Base-by-base conservation (phyloP, 2,113 vertebrate species). In the Peromyscus leucopus region DNA sequence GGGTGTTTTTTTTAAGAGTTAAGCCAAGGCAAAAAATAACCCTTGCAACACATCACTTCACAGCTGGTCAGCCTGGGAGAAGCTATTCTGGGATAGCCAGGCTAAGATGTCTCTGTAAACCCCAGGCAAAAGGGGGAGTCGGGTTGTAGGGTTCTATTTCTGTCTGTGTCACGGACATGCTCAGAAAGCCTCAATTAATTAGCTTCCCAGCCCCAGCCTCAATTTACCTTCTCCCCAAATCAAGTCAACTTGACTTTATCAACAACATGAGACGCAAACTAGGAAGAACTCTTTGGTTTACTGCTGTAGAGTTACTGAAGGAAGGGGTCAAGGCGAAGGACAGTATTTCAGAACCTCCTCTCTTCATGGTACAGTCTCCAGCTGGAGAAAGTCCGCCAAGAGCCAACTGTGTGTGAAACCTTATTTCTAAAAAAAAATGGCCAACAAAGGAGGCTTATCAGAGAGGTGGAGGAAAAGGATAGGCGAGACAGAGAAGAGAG, bases 11-110 rank as follows among this genome's bases (percentile, higher is more conserved):
- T 97, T 96, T 95, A 96, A 95, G 89, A 96, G 91, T 96, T 95
- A 97, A 95, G 96, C 95, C 95, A 97, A 98, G 75, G 91, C 95
- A 96, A 95, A 97, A 97, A 98, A 98, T 97, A 98, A 98, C 96
- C 93, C 93, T 98, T 97, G 75, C 74, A 93, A 96, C 95, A 97
- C 84, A 97, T 97, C 95, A 75, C 96, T 93, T 97, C 95, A 96
- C 97, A 97, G 96, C 91, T 96, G 95, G 96, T 96, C 94, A 79
- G 92, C 83, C 84, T 93, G 42, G 79, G 93, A 97, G 96, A 96
- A 94, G 93, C 95, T 98, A 97, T 97, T 98, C 96, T 97, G 93
- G 96, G 96, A 93, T 89, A 74, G 76, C 74, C 85, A 97, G 51
- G 92, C n/a, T 94, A 89, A 96, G 95, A 94, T 63, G 78, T 28